phyloP scores from a whole-genome alignment of 2,888 invertebrate species.

The Andrena haemorrhoa region DNA sequence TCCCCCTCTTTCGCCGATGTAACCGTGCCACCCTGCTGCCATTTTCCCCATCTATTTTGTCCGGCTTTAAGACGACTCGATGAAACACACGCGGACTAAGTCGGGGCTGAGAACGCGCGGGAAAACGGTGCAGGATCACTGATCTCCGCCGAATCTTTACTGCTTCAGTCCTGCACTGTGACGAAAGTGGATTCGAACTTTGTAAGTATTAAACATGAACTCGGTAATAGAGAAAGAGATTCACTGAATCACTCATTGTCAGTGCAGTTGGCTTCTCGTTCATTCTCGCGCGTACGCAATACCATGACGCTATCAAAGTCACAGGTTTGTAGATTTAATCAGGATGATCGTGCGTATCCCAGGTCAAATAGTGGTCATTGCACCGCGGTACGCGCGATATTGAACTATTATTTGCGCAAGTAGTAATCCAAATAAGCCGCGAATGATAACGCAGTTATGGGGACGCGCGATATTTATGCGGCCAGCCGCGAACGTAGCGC shows the following conservation, averaged over 20 bases:
- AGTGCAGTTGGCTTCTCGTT: neutral
- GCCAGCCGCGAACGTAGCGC: constrained; percentile 41
- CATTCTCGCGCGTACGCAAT: neutral
- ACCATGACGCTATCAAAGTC: neutral
- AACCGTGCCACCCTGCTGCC: constrained; percentile 31
- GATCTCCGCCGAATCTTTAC: neutral
- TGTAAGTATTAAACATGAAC: neutral
- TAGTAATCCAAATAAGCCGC: constrained; percentile 57
- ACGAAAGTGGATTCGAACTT: too few relatives aligned
- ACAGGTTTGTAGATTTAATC: constrained; percentile 46
- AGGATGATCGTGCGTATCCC: constrained; percentile 31
- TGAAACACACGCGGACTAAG: constrained; percentile 54
- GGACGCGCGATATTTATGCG: constrained; percentile 50
- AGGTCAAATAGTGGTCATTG: constrained; percentile 49
- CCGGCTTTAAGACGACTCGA: constrained; percentile 69
- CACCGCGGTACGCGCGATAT: constrained; percentile 42
- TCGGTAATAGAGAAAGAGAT: too few relatives aligned
- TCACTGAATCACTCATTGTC: neutral
- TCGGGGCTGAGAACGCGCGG: constrained; percentile 16
- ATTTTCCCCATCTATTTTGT: constrained; percentile 54
- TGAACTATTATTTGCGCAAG: constrained; percentile 58
- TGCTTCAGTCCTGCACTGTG: neutral
- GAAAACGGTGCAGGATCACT: neutral
- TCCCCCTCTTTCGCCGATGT: constrained; percentile 54
- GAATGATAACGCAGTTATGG: constrained; percentile 54